Evolutionary conservation across 35 echinoderm and acorn worm species (phyloP).

Genomic region (Lytechinus variegatus): DNA sequence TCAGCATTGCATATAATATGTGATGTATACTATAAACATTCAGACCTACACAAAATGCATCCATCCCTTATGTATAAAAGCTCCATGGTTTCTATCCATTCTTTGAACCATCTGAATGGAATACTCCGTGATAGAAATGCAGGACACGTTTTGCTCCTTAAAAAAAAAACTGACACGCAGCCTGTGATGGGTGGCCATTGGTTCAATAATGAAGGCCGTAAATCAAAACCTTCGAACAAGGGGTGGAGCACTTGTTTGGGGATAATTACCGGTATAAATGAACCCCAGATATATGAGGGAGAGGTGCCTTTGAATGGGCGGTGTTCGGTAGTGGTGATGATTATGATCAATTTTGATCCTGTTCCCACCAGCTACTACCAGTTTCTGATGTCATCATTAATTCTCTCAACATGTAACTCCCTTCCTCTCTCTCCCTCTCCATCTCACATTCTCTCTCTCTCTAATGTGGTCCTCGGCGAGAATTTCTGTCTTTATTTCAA

Average conservation of each 20-base stretch:
- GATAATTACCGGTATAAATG: background rate
- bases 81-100: no score
- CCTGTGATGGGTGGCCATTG: background rate
- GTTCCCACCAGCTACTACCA: background rate
- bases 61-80: no score
- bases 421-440: background rate
- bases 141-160: background rate
- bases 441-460: background rate
- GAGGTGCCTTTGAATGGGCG: background rate
- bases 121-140: background rate
- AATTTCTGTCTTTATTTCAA: background rate
- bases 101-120: background rate
- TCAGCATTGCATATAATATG: no score
- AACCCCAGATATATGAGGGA: background rate
- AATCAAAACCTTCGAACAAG: background rate
- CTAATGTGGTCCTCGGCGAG: background rate
- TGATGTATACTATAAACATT: no score
- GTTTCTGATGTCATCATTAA: no score
- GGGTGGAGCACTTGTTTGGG: background rate
- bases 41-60: no score
- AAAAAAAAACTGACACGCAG: background rate
- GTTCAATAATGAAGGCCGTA: background rate
- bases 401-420: background rate
- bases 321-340: background rate
- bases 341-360: background rate